These are phyloP conservation scores for Cassiopea andromeda DNA, from an alignment of 30 jellyfish, hydroid and myxozoan genomes.

Conservation along the genomic window DNA sequence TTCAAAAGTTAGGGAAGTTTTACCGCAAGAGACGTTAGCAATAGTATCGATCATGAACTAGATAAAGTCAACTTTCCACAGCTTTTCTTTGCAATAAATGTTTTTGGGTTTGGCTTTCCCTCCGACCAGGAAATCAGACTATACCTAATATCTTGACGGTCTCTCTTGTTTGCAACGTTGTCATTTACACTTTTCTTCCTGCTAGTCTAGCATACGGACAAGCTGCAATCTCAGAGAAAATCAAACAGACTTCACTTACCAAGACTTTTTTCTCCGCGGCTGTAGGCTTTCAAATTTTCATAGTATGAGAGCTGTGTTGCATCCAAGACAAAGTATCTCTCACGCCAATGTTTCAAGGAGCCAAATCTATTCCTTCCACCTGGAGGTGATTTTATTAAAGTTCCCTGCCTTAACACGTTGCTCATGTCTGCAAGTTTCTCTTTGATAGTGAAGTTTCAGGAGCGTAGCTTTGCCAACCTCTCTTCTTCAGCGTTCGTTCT, in stretches of 20 bases:
- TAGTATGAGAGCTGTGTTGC: conserved; percentile 7
- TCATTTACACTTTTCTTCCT: not conserved
- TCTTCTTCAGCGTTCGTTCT: not conserved
- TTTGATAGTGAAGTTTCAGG: not conserved
- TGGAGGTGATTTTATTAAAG: conserved; percentile 52
- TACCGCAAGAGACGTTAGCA: too few relatives aligned
- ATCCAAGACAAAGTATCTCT: conserved; percentile 23
- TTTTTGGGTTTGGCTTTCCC: not conserved
- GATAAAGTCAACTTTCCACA: too few relatives aligned
- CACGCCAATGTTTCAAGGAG: conserved; percentile 37
- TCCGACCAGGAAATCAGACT: not conserved
- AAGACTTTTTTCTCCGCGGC: not conserved
- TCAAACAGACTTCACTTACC: conserved; percentile 7
- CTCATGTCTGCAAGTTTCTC: not conserved
- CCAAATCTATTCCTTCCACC: conserved; percentile 14
- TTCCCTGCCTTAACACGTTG: conserved; percentile 19
- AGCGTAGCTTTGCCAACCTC: not conserved
- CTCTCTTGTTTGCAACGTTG: not conserved
- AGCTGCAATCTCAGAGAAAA: not conserved
- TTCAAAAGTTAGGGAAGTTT: too few relatives aligned
- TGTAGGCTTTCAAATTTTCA: conserved; percentile 1
- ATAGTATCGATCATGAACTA: too few relatives aligned
- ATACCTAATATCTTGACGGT: not conserved
- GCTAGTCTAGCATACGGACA: not conserved
- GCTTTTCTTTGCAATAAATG: not conserved